phyloP scores from a whole-genome alignment of 2,888 invertebrate species.

The Phlogophora meticulosa region DNA sequence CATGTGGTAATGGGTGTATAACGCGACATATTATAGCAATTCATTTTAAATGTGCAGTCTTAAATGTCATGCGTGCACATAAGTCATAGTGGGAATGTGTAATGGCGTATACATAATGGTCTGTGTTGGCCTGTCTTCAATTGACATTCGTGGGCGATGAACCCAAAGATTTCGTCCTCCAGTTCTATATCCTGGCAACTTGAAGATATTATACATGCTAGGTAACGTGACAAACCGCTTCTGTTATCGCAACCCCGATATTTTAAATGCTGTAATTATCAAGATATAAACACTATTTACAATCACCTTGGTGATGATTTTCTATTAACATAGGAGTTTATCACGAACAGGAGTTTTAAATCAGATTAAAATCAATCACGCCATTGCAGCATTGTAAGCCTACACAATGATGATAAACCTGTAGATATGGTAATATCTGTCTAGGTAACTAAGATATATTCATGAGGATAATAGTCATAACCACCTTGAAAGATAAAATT shows the following conservation, averaged over 20 bases:
- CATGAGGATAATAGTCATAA: constrained; percentile 30
- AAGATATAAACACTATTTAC: constrained; percentile 6
- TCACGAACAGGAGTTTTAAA: constrained; percentile 42
- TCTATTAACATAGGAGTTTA: constrained; percentile 39
- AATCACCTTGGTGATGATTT: constrained; percentile 41
- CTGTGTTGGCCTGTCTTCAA: constrained; percentile 52
- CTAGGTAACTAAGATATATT: constrained; percentile 48
- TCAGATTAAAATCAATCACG: constrained; percentile 61
- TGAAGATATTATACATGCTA: background rate
- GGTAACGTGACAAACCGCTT: constrained; percentile 8
- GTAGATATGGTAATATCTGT: constrained; percentile 43
- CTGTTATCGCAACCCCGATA: constrained; percentile 7
- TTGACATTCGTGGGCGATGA: constrained; percentile 50
- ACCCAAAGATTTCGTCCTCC: constrained; percentile 34
- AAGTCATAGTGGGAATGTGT: constrained; percentile 54
- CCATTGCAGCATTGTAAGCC: constrained; percentile 52
- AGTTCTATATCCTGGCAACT: background rate
- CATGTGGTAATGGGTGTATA: constrained; percentile 66
- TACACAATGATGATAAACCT: constrained; percentile 49
- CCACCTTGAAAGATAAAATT: constrained; percentile 44
- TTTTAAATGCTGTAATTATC: constrained; percentile 28
- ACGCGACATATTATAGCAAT: constrained; percentile 68
- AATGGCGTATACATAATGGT: constrained; percentile 40
- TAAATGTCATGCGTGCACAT: constrained; percentile 58
- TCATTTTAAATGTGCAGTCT: constrained; percentile 60